phyloP scores from a whole-genome alignment of 2,797 vertebrate genomes.

The Pogoniulus pusillus region DNA sequence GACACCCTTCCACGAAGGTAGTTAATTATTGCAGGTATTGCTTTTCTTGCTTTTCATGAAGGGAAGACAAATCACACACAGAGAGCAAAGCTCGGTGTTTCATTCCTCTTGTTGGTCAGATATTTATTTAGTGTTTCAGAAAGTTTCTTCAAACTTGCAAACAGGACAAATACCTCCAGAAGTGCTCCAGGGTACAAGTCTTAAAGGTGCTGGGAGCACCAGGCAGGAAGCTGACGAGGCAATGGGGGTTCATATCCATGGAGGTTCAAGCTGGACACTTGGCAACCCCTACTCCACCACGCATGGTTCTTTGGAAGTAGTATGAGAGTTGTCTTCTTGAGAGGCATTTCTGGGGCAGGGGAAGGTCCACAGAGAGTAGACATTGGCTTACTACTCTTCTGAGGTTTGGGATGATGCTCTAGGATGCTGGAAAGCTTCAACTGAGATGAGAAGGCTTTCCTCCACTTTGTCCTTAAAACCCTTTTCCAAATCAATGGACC shows the following conservation, averaged over 20 bases:
- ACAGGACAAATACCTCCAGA: background rate
- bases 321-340: background rate
- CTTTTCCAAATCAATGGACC: background rate
- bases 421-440: background rate
- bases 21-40: background rate
- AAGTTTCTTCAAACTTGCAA: background rate
- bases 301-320: background rate
- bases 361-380: accelerated
- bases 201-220: background rate
- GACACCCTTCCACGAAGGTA: background rate
- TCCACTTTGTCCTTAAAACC: background rate
- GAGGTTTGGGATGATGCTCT: background rate
- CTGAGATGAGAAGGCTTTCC: background rate
- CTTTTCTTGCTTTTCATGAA: background rate
- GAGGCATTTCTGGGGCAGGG: background rate
- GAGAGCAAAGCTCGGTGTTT: background rate
- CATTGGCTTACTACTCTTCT: background rate
- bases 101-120: background rate
- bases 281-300: background rate
- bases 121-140: background rate
- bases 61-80: background rate
- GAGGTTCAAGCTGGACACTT: background rate
- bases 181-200: accelerated
- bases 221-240: background rate
- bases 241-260: accelerated